Base-by-base conservation (phyloP, 2,888 invertebrate species). In the Plagodis dolabraria region DNA sequence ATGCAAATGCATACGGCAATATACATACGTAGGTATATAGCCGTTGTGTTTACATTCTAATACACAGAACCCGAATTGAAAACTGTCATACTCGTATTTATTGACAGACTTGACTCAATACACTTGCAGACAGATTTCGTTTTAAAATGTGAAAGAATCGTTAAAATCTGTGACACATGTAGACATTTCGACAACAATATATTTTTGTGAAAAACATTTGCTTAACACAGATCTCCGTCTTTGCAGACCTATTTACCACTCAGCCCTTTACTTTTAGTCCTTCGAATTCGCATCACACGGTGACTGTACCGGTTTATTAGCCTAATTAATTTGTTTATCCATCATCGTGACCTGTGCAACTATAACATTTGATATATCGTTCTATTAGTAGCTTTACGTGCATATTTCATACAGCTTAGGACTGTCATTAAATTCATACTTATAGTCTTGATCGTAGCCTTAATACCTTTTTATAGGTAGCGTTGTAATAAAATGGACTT, bases 191-290 rank as follows among this genome's bases (percentile, higher is more conserved):
- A 4, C 4, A 22, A 8, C 35, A 38, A 22, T n/a, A 53, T 48
- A 33, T 45, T 45, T 46, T 22, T 11, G 33, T 46, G 12, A 58
- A 53, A 40, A 53, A 22, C 53, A 34, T 53, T 48, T 9, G 38
- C 48, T 10, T 34, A 48, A 22, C 46, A 57, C 54, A 44, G 38
- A 40, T 46, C 52, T 49, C 9, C 48, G 42, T 44, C 45, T 47
- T 36, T 43, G 53, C 45, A 38, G 12, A 12, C 43, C 33, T 33
- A 53, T 47, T 56, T 60, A 60, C 53, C 36, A 40, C 48, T 33
- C 11, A 59, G 67, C 79, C 85, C 72, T 79, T 83, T 86, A 84
- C 86, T 85, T 77, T 53, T 70, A 75, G 82, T 67, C 86, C 85
- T 86, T 83, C 82, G 70, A 77, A 78, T 77, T 76, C 68, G 69